Percentiles rank a stretch among this genome's conserved stretches.
Conservation (phyloP, 2,888 invertebrate genomes). For the Megaustenia siamemsis region DNA sequence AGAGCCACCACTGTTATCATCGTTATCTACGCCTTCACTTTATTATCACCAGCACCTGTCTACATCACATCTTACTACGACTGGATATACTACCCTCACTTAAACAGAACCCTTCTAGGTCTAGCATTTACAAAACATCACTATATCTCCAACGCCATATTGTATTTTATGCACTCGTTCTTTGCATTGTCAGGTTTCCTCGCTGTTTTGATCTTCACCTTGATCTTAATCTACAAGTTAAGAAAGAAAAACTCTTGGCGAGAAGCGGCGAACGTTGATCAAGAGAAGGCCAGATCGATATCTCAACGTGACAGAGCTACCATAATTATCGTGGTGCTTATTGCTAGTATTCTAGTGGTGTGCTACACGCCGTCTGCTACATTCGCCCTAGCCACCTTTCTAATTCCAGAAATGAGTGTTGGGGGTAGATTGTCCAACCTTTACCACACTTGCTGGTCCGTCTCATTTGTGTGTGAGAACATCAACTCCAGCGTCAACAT, state of each 20-base stretch:
- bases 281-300: neutral
- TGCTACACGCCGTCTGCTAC: neutral
- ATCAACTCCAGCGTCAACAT: neutral
- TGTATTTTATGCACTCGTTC: neutral
- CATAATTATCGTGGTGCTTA: neutral
- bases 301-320: neutral
- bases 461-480: neutral
- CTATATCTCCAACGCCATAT: too few relatives aligned
- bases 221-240: neutral
- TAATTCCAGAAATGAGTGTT: neutral
- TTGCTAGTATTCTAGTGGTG: neutral
- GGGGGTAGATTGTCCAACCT: neutral
- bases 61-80: neutral
- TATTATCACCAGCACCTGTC: neutral
- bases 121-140: neutral
- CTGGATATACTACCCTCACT: neutral
- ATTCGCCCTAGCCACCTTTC: neutral
- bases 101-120: neutral
- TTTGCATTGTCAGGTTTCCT: neutral
- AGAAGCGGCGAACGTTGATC: neutral
- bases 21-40: neutral
- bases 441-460: neutral
- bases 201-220: neutral
- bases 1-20: neutral
- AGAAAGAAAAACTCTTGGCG: neutral